Evolutionary conservation across 2,113 vertebrate species (phyloP).

Genomic region (Desmodus rotundus): DNA sequence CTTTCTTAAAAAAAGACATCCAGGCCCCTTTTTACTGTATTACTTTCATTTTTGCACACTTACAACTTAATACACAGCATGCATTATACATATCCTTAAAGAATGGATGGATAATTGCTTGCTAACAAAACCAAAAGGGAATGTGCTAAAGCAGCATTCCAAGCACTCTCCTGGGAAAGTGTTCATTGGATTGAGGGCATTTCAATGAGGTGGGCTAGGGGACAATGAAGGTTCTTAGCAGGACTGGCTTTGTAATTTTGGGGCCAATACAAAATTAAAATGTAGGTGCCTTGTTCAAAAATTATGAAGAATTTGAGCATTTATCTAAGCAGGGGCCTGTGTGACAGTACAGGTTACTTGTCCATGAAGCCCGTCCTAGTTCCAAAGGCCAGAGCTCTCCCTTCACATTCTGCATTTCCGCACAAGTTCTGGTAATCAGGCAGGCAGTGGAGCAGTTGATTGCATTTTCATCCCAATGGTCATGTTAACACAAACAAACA

Average conservation of each 20-base stretch:
- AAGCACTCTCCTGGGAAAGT: not conserved
- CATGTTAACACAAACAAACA: not conserved
- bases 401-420: not conserved
- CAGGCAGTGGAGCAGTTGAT: not conserved
- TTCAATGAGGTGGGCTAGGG: slow-evolving; percentile 5
- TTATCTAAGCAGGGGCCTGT: not conserved
- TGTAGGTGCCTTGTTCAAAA: not conserved
- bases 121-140: slow-evolving; percentile 54
- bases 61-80: not conserved
- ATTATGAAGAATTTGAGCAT: not conserved
- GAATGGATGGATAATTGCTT: not conserved
- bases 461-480: slow-evolving; percentile 5
- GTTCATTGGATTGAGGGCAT: not conserved
- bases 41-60: slow-evolving; percentile 32
- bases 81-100: slow-evolving; percentile 21
- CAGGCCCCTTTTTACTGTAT: not conserved
- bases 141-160: slow-evolving; percentile 31
- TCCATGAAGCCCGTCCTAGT: not conserved
- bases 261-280: not conserved
- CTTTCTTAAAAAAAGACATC: not conserved
- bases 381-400: not conserved
- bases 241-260: not conserved
- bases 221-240: not conserved
- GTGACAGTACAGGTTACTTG: not conserved
- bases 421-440: not conserved